phyloP scores from a whole-genome alignment of 37 sponge, comb jelly and placozoan species.

The Eunapius fragilis region DNA sequence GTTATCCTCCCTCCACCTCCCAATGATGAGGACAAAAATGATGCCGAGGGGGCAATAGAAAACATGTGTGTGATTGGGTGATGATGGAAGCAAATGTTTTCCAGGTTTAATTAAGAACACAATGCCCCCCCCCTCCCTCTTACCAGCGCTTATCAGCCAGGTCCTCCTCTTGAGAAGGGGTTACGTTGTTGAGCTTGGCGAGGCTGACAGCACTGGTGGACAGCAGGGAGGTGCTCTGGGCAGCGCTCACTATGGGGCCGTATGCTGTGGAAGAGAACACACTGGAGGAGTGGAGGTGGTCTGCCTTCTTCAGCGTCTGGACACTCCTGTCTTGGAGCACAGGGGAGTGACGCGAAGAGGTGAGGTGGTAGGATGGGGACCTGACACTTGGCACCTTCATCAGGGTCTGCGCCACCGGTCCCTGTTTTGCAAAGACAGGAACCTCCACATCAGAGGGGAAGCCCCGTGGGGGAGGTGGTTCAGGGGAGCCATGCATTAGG shows the following conservation, averaged over 20 bases:
- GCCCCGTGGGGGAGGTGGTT: not conserved
- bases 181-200: not conserved
- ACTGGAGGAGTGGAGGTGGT: conserved; percentile 22
- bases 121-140: too few species aligned
- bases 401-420: not conserved
- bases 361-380: not conserved
- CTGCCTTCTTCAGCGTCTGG: not conserved
- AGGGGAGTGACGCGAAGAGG: not conserved
- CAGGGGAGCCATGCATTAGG: not conserved
- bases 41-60: too few species aligned
- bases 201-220: not conserved
- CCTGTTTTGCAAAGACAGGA: not conserved
- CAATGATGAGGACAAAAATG: too few species aligned
- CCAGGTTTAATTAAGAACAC: too few species aligned
- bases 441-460: too few species aligned
- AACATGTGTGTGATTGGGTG: too few species aligned
- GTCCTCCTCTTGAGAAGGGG: not conserved
- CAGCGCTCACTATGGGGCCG: conserved; percentile 66
- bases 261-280: conserved; percentile 39
- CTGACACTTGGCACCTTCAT: not conserved
- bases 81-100: too few species aligned
- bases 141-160: not conserved
- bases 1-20: too few species aligned
- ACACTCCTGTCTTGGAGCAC: not conserved
- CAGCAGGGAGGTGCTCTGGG: conserved; percentile 50